Percentiles rank a stretch among this genome's conserved stretches.
Conservation (phyloP, 2,888 invertebrate genomes). For the Lepidochrysops patricia region DNA sequence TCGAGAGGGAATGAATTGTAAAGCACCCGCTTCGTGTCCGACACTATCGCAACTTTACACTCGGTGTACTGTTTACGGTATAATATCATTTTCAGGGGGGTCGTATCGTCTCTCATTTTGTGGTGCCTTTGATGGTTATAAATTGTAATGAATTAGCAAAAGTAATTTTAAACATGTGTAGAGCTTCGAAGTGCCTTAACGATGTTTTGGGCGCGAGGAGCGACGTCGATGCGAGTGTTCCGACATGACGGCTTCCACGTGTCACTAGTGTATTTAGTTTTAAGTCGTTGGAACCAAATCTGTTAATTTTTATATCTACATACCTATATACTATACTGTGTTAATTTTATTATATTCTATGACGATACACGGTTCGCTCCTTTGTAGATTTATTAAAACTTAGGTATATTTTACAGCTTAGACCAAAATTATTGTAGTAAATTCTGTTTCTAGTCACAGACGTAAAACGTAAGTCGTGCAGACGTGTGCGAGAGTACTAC, state of each 20-base stretch:
- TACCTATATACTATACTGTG: no score
- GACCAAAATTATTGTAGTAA: not conserved
- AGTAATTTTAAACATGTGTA: constrained; percentile 19
- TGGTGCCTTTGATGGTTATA: not conserved
- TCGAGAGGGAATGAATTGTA: not conserved
- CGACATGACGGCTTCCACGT: not conserved
- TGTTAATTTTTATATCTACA: not conserved
- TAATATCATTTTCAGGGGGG: no score
- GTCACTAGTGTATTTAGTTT: not conserved
- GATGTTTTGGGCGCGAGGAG: constrained; percentile 19
- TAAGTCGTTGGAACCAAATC: constrained; percentile 13
- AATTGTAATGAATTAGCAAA: constrained; percentile 27
- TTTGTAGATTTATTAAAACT: not conserved
- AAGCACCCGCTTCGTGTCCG: not conserved
- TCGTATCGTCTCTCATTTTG: not conserved
- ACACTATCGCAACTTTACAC: no score
- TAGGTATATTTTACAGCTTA: not conserved
- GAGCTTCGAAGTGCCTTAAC: constrained; percentile 30
- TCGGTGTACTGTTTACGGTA: no score
- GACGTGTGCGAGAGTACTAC: not conserved
- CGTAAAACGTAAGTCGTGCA: not conserved
- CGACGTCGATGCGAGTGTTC: constrained; percentile 28
- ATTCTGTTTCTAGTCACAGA: not conserved
- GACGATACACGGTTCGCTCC: not conserved
- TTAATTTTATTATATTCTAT: constrained; percentile 3